These are phyloP conservation scores for Manis pentadactyla DNA, from an alignment of 2,797 vertebrate species.

Conservation along the genomic window DNA sequence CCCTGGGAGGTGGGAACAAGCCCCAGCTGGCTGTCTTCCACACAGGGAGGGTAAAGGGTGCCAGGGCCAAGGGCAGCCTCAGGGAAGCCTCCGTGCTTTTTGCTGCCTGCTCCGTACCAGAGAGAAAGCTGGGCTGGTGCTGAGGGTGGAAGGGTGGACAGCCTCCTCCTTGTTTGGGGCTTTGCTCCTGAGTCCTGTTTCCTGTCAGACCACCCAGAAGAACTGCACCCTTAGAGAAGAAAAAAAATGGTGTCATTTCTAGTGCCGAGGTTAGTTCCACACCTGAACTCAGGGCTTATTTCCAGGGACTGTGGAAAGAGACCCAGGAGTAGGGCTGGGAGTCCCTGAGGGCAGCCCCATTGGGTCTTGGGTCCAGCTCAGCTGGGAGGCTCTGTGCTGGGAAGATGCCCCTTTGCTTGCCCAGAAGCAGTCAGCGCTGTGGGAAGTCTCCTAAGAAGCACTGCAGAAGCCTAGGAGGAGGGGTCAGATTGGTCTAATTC, in stretches of 20 bases:
- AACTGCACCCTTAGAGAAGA: background rate
- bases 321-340: background rate
- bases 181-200: background rate
- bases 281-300: background rate
- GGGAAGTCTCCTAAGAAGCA: background rate
- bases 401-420: background rate
- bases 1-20: too few relatives aligned
- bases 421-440: background rate
- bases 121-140: background rate
- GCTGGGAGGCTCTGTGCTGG: background rate
- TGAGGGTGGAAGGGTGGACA: background rate
- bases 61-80: background rate
- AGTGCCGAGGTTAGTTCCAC: background rate
- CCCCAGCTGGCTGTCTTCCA: fast-evolving
- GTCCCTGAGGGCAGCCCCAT: too few relatives aligned
- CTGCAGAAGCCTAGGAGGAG: background rate
- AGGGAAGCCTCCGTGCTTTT: fast-evolving
- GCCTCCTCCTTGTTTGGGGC: background rate
- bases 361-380: background rate
- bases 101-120: too few relatives aligned
- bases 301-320: background rate
- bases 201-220: background rate
- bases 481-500: background rate
- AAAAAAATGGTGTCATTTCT: background rate
- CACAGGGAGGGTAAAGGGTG: fast-evolving